phyloP scores from a whole-genome alignment of 2,888 invertebrate genomes.

The Leptinotarsa tumamoca region DNA sequence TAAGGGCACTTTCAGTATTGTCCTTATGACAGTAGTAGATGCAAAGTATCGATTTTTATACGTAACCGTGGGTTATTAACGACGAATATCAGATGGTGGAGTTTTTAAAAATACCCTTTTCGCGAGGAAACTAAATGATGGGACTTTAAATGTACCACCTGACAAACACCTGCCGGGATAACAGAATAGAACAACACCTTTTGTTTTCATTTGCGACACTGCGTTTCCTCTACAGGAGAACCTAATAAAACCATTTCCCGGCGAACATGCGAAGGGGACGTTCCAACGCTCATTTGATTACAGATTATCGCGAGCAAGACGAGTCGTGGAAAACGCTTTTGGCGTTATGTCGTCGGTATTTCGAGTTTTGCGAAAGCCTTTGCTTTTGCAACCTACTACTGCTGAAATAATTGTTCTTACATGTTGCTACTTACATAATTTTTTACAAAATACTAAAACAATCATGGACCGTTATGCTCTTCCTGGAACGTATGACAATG shows the following conservation, averaged over 20 bases:
- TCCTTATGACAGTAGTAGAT: constrained; percentile 57
- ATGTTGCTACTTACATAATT: constrained; percentile 26
- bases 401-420: constrained; percentile 22
- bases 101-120: constrained; percentile 44
- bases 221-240: constrained; percentile 34
- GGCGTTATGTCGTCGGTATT: constrained; percentile 22
- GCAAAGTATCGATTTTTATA: constrained; percentile 59
- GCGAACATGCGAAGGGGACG: constrained; percentile 32
- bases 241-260: constrained; percentile 35
- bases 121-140: constrained; percentile 23
- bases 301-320: constrained; percentile 26
- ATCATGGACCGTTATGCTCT: constrained; percentile 1
- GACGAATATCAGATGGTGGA: constrained; percentile 57
- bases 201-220: constrained; percentile 33
- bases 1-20: constrained; percentile 28
- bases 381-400: constrained; percentile 22
- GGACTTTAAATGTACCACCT: constrained; percentile 19
- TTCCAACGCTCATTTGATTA: constrained; percentile 26
- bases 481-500: constrained; percentile 27
- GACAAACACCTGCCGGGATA: constrained; percentile 32
- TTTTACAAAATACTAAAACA: constrained; percentile 28
- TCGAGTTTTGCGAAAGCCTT: constrained; percentile 23
- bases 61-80: constrained; percentile 57
- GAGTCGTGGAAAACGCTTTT: constrained; percentile 24
- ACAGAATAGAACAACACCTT: constrained; percentile 30